These are phyloP conservation scores for Lymantria dispar DNA, from an alignment of 2,888 invertebrate species.

Conservation along the genomic window DNA sequence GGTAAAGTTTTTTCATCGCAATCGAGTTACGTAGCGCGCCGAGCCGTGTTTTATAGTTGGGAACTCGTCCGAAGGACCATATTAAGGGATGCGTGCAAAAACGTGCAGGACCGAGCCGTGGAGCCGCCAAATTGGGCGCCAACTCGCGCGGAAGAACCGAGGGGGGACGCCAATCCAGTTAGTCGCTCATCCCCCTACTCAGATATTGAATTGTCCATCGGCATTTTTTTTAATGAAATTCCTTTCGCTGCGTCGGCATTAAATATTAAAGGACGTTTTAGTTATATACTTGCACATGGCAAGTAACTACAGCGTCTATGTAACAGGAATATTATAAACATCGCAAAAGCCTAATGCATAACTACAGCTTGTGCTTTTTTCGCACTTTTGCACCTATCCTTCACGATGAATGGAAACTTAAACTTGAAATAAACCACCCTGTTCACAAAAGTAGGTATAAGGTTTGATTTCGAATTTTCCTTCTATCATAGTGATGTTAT, in stretches of 20 bases:
- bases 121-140: conserved; percentile 59
- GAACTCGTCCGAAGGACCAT: conserved; percentile 37
- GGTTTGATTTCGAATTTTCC: too few species aligned
- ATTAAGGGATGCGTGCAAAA: conserved; percentile 61
- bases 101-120: conserved; percentile 51
- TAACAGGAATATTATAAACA: too few species aligned
- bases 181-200: conserved; percentile 37
- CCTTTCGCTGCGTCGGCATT: not conserved
- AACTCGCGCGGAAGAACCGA: conserved; percentile 54
- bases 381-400: too few species aligned
- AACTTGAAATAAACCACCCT: too few species aligned
- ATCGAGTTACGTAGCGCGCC: conserved; percentile 31
- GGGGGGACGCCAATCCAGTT: conserved; percentile 52
- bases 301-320: too few species aligned
- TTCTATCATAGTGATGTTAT: too few species aligned
- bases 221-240: conserved; percentile 19
- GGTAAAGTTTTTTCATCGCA: conserved; percentile 37
- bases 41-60: conserved; percentile 37
- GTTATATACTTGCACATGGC: too few species aligned
- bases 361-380: too few species aligned
- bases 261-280: too few species aligned
- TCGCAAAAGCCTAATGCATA: too few species aligned
- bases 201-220: conserved; percentile 36
- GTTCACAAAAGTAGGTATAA: too few species aligned
- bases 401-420: too few species aligned